Conservation (phyloP, 2,797 vertebrate genomes). For the Onychomys torridus region DNA sequence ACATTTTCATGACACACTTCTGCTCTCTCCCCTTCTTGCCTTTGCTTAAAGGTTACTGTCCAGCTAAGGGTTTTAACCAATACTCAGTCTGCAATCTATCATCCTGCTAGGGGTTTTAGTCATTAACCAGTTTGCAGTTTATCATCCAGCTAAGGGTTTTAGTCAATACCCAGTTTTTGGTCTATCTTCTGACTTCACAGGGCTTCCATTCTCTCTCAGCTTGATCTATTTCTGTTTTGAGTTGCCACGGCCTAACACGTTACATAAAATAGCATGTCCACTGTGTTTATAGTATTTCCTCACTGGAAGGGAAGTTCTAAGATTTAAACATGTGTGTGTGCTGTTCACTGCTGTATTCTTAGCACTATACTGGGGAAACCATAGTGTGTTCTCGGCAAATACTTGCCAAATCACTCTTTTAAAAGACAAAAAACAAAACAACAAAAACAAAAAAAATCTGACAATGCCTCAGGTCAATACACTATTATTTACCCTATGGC, state of each 20-base stretch:
- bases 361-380: not conserved
- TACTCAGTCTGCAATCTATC: not conserved
- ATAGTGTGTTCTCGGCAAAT: constrained; percentile 4
- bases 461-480: not conserved
- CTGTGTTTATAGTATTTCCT: not conserved
- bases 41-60: constrained; percentile 40
- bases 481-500: constrained; percentile 2
- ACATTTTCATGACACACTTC: not conserved
- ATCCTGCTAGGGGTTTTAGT: not conserved
- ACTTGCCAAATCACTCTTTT: not conserved
- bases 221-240: constrained; percentile 35
- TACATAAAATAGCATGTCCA: not conserved
- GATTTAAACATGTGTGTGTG: not conserved
- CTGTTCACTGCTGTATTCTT: not conserved
- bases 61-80: not conserved
- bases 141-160: not conserved
- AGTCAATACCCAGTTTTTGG: not conserved
- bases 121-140: not conserved
- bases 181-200: not conserved
- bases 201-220: not conserved
- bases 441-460: not conserved
- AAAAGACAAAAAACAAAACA: not conserved
- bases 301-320: not conserved
- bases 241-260: not conserved
- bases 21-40: not conserved